Conservation (phyloP, 2,888 invertebrate species). For the Drosophila mercatorum region DNA sequence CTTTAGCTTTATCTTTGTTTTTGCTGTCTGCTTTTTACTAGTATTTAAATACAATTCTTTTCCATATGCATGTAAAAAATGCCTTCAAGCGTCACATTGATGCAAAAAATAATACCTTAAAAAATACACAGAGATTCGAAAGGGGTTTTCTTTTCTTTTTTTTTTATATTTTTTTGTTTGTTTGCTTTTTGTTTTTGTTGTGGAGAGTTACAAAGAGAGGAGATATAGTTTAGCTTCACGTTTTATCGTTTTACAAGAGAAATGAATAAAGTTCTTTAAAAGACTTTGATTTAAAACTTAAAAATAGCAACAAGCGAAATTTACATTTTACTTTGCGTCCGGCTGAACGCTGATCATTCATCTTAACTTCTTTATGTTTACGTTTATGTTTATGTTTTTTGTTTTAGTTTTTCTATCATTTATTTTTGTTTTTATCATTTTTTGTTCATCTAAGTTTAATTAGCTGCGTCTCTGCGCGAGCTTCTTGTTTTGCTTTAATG, state of each 20-base stretch:
- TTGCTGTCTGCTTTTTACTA: conserved; percentile 53
- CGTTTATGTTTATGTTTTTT: conserved; percentile 17
- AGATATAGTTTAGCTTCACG: conserved; percentile 59
- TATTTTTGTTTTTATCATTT: background rate
- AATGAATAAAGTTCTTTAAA: conserved; percentile 79
- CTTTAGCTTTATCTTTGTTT: conserved; percentile 21
- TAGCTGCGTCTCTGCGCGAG: conserved; percentile 52
- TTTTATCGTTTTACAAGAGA: conserved; percentile 61
- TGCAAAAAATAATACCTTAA: conserved; percentile 81
- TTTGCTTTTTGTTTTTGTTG: conserved; percentile 49
- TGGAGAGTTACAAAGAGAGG: conserved; percentile 67
- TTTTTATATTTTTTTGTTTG: conserved; percentile 31
- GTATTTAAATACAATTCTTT: conserved; percentile 68
- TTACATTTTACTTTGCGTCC: conserved; percentile 73
- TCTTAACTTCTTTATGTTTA: conserved; percentile 10
- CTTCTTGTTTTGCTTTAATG: conserved; percentile 25
- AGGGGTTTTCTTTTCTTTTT: conserved; percentile 47
- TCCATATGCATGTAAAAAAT: conserved; percentile 69
- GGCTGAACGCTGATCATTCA: conserved; percentile 44
- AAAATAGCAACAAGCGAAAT: conserved; percentile 83
- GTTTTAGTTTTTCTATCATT: conserved; percentile 20
- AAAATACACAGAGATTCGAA: conserved; percentile 69
- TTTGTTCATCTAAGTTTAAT: conserved; percentile 32
- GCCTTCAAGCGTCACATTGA: conserved; percentile 77
- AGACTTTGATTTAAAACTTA: conserved; percentile 80